Evolutionary conservation across 2,113 vertebrate species (phyloP).

Genomic region (Otus sunia): DNA sequence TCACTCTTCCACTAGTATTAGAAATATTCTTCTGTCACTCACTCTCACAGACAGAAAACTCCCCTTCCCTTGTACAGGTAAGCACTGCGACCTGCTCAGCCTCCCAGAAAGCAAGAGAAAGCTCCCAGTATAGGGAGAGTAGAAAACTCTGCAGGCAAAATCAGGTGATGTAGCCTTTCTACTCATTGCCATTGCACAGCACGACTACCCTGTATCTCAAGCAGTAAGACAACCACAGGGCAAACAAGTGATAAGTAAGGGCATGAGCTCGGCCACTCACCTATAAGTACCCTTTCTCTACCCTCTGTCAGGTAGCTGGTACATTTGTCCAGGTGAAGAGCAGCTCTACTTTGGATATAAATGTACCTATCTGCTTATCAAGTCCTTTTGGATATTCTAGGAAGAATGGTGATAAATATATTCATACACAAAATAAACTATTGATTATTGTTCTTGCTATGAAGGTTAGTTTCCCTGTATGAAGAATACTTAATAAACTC

Average conservation of each 20-base stretch:
- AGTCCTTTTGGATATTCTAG: background rate
- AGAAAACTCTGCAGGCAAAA: background rate
- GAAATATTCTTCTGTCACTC: background rate
- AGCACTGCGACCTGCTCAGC: background rate
- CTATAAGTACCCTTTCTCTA: background rate
- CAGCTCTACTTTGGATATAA: background rate
- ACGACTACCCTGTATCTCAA: background rate
- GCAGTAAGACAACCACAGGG: background rate
- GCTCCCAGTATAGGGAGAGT: background rate
- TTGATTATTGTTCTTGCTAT: background rate
- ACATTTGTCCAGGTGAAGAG: background rate
- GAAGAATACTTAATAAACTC: conserved; percentile 4
- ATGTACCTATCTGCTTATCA: background rate
- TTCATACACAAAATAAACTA: conserved; percentile 15
- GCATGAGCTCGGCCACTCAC: background rate
- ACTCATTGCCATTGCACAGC: background rate
- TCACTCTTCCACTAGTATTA: background rate
- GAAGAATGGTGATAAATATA: background rate
- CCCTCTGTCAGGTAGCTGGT: background rate
- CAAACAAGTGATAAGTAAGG: background rate
- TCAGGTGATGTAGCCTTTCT: background rate
- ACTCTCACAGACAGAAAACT: background rate
- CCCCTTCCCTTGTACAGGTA: background rate
- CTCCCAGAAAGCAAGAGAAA: background rate
- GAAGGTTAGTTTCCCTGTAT: background rate